phyloP scores from a whole-genome alignment of 2,797 vertebrate genomes.

The Myotis vivesi region DNA sequence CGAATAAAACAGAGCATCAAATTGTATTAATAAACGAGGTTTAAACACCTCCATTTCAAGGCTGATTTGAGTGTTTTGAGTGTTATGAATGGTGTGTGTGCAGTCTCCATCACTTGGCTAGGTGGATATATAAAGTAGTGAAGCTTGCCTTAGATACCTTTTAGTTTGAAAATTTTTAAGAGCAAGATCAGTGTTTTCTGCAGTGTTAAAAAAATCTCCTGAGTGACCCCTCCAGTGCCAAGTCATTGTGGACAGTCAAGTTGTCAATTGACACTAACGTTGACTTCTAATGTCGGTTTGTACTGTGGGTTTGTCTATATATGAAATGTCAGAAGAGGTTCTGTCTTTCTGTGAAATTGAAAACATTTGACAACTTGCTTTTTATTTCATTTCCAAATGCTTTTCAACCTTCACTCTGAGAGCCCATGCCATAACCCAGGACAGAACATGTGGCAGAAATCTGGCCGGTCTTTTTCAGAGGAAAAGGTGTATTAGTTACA shows the following conservation, averaged over 20 bases:
- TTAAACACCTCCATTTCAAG: neutral
- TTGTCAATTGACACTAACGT: neutral
- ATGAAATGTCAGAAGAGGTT: constrained; percentile 39
- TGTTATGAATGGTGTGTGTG: neutral
- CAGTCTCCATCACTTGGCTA: neutral
- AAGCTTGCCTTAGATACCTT: neutral
- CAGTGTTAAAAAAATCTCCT: neutral
- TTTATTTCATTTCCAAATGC: constrained; percentile 53
- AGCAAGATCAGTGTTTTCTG: neutral
- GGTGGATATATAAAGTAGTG: neutral
- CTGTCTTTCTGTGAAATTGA: constrained; percentile 45
- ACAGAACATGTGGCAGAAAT: neutral
- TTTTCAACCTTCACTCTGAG: constrained; percentile 35
- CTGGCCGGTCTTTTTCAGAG: neutral
- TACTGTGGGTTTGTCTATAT: neutral
- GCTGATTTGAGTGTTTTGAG: neutral
- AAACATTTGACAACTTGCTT: constrained; percentile 52
- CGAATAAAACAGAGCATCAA: neutral
- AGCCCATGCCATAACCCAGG: neutral
- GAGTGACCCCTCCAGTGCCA: neutral
- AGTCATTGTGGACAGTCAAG: neutral
- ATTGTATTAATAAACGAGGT: neutral
- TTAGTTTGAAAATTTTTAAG: constrained; percentile 21
- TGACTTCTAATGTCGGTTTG: neutral
- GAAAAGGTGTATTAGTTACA: constrained; percentile 32